Conservation (phyloP, 2,113 vertebrate species). For the Amphiprion percula region DNA sequence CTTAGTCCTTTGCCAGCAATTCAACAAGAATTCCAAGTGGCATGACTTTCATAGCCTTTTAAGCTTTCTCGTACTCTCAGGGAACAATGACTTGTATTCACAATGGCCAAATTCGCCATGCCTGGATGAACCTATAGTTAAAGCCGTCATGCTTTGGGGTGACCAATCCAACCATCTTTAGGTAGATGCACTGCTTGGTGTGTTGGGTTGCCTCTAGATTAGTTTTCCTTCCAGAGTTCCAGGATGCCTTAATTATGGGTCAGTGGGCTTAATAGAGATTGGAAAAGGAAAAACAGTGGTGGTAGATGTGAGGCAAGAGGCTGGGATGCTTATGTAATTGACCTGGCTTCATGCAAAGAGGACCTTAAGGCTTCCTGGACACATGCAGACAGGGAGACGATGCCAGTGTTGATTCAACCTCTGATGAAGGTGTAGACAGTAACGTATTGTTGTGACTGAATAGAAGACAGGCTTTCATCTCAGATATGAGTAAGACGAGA, state of each 20-base stretch:
- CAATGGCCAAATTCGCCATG: slow-evolving; percentile 58
- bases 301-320: slow-evolving; percentile 47
- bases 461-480: slow-evolving; percentile 9
- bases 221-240: slow-evolving; percentile 12
- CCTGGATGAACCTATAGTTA: slow-evolving; percentile 51
- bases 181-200: slow-evolving; percentile 34
- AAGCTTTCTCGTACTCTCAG: slow-evolving; percentile 52
- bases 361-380: slow-evolving; percentile 45
- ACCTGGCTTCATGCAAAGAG: slow-evolving; percentile 30
- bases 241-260: slow-evolving; percentile 42
- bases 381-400: slow-evolving; percentile 33
- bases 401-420: slow-evolving; percentile 35
- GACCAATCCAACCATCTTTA: slow-evolving; percentile 64
- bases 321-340: slow-evolving; percentile 52
- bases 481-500: slow-evolving; percentile 25
- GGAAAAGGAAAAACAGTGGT: slow-evolving; percentile 40
- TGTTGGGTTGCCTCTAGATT: slow-evolving; percentile 20
- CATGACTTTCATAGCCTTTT: slow-evolving; percentile 62
- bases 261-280: slow-evolving; percentile 32
- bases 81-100: slow-evolving; percentile 70
- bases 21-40: slow-evolving; percentile 55
- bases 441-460: slow-evolving; percentile 5
- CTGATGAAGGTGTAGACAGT: slow-evolving; percentile 4
- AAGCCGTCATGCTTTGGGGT: slow-evolving; percentile 51
- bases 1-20: slow-evolving; percentile 45